Evolutionary conservation across 2,888 invertebrate species (phyloP).

Genomic region (Crematogaster levior): DNA sequence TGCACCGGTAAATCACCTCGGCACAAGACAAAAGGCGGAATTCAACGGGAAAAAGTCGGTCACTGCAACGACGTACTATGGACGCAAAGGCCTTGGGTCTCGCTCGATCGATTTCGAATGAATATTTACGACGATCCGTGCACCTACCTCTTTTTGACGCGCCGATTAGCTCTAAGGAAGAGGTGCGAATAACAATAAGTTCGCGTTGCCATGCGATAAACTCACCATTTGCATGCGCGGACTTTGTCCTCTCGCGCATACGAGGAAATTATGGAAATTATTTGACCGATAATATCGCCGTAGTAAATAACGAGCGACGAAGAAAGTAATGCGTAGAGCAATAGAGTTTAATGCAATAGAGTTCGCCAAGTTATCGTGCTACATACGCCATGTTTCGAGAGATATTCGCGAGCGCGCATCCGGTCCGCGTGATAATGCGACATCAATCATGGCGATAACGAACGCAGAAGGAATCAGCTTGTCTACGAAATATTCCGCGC

Average conservation of each 20-base stretch:
- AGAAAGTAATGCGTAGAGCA: constrained; percentile 19
- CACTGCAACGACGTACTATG: constrained; percentile 37
- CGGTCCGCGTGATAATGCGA: constrained; percentile 46
- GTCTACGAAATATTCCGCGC: constrained; percentile 38
- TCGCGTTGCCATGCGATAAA: constrained; percentile 35
- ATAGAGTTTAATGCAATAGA: constrained; percentile 22
- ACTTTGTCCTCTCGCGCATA: constrained; percentile 39
- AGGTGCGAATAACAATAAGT: constrained; percentile 54
- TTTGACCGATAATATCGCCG: constrained; percentile 32
- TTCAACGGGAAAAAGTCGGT: constrained; percentile 52
- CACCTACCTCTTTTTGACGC: constrained; percentile 36
- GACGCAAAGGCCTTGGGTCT: constrained; percentile 45
- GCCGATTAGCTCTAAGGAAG: constrained; percentile 43
- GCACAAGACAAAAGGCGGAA: constrained; percentile 48
- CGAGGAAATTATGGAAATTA: constrained; percentile 45
- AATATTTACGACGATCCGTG: constrained; percentile 61
- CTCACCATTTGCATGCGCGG: constrained; percentile 42
- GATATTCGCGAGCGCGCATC: constrained; percentile 38
- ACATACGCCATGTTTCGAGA: neutral
- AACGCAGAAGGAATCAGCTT: constrained; percentile 25
- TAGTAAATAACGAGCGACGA: constrained; percentile 23
- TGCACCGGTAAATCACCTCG: constrained; percentile 50
- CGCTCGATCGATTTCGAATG: constrained; percentile 57
- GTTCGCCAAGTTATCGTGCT: constrained; percentile 8
- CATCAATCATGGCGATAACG: constrained; percentile 50